Base-by-base conservation (phyloP, 1,140 invertebrate species). In the Glomeris maerens region DNA sequence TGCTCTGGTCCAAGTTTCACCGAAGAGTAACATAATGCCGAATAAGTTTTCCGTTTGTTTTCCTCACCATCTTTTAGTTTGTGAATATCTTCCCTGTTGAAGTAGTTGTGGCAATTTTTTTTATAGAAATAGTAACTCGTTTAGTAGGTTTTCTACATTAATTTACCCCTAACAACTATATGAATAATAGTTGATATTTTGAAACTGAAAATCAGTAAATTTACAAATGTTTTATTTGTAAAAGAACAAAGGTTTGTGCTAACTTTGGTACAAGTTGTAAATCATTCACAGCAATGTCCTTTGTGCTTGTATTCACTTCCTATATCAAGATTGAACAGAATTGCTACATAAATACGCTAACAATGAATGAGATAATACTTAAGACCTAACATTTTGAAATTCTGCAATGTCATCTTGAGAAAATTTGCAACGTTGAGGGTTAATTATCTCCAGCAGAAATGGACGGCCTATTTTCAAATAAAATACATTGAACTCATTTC, bases 11-110 rank as follows among this genome's bases (percentile, higher is more conserved):
- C 55, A 60, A 64, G 52, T 0, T 61, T 45, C 17, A 59, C 55
- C 55, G 65, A 56, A 69, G 75, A 47, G 49, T 80, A 67, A 59
- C 88, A 92, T 1, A 90, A 60, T 0, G 86, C 86, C 53, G 75
- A 69, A 65, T 94, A 94, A 5, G 72, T 76, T 69, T 94, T 94
- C 14, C 74, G 78, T 66, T 93, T 93, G 20, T 73, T 71, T 59
- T 87, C 80, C 66, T 93, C 91, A 5, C 88, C 89, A 59, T 79
- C 73, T 66, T 94, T 95, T 5, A 97, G 70, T 41, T 74, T 73
- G 1, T 68, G 65, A 20, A 85, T 68, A 47, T 84, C 74, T 21
- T 77, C 74, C 55, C 83, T 84, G 57, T n/a, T n/a, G n/a, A n/a
- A n/a, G n/a, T n/a, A n/a, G n/a, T n/a, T n/a, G n/a, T n/a, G n/a